A percentile compares a stretch with the other conserved stretches of the same genome.
Conservation (phyloP, 2,888 invertebrate species). For the Tenthredo notha region DNA sequence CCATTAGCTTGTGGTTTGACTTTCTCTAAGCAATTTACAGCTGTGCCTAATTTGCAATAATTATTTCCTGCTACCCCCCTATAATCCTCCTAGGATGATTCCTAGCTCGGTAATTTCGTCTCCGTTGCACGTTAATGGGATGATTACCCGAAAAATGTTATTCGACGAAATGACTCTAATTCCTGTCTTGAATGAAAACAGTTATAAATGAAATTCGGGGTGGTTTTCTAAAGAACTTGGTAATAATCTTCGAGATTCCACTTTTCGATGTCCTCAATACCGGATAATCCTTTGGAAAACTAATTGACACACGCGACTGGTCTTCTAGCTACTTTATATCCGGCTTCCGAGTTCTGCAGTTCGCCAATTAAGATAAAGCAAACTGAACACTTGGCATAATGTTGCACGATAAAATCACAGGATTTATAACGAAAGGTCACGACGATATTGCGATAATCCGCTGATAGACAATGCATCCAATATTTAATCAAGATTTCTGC, state of each 20-base stretch:
- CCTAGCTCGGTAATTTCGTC: not conserved
- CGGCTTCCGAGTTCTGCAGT: not conserved
- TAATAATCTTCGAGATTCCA: not conserved
- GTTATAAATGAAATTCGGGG: not conserved
- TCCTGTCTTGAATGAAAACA: not conserved
- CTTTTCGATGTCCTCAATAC: not conserved
- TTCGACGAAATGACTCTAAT: not conserved
- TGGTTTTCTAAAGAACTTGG: not conserved
- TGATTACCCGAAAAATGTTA: not conserved
- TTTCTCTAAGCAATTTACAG: not conserved
- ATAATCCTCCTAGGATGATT: not conserved
- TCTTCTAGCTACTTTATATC: not conserved
- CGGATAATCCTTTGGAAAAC: not conserved
- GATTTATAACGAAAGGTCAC: not conserved
- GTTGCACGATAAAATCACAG: constrained; percentile 24
- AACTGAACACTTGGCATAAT: constrained; percentile 7
- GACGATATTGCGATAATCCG: not conserved
- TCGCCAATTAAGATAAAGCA: not conserved
- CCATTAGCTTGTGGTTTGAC: not conserved
- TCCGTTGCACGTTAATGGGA: not conserved
- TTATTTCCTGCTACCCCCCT: not conserved
- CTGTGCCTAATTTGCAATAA: not conserved
- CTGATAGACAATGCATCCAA: not conserved
- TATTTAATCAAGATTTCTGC: not conserved
- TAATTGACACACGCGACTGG: not conserved